Evolutionary conservation across 2,113 vertebrate species (phyloP).

Genomic region (Pterophyllum scalare): DNA sequence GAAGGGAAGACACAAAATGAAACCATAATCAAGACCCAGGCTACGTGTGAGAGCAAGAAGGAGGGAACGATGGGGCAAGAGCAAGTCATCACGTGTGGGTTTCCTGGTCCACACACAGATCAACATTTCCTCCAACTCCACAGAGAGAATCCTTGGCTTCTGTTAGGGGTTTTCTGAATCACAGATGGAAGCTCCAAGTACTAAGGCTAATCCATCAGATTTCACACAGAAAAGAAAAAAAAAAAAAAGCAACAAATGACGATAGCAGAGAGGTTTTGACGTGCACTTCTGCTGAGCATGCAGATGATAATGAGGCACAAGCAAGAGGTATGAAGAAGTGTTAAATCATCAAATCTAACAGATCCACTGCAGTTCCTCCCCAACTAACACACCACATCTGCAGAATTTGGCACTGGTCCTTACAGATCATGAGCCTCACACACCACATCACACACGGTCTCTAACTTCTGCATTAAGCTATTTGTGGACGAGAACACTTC

Average conservation of each 20-base stretch:
- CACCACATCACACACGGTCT: slow-evolving; percentile 61
- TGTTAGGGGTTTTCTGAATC: slow-evolving; percentile 79
- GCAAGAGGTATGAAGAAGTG: slow-evolving; percentile 27
- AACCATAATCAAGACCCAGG: slow-evolving; percentile 26
- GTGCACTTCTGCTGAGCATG: slow-evolving; percentile 55
- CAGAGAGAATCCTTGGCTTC: slow-evolving; percentile 75
- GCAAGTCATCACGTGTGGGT: slow-evolving; percentile 64
- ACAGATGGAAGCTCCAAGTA: slow-evolving; percentile 71
- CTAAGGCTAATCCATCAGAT: slow-evolving; percentile 68
- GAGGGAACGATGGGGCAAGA: slow-evolving; percentile 43
- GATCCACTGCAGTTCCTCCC: slow-evolving; percentile 30
- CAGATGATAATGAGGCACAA: slow-evolving; percentile 27
- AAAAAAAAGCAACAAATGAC: slow-evolving; percentile 30
- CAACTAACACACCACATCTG: slow-evolving; percentile 53
- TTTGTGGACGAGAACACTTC: slow-evolving; percentile 48
- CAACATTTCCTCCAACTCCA: slow-evolving; percentile 68
- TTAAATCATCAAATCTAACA: slow-evolving; percentile 40
- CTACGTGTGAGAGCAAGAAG: slow-evolving; percentile 39
- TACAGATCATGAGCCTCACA: slow-evolving; percentile 59
- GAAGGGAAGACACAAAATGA: slow-evolving; percentile 15
- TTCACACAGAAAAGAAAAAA: slow-evolving; percentile 42
- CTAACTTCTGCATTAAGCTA: slow-evolving; percentile 57
- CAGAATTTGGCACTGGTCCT: slow-evolving; percentile 52
- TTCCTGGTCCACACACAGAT: slow-evolving; percentile 67
- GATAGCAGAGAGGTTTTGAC: slow-evolving; percentile 31